These are phyloP conservation scores for Tuta absoluta DNA, from an alignment of 2,888 invertebrate genomes.

Conservation along the genomic window DNA sequence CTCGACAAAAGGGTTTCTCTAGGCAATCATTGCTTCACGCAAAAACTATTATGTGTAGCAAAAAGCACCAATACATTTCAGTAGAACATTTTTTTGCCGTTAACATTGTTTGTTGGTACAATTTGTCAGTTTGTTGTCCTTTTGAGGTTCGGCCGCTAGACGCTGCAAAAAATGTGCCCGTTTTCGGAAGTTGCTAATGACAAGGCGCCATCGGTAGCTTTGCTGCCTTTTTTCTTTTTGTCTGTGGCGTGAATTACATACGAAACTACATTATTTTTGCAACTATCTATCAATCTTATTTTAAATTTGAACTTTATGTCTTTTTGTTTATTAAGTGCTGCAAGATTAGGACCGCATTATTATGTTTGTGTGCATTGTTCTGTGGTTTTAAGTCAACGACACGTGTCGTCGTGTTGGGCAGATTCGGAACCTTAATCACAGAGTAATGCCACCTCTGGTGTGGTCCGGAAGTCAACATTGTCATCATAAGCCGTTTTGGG, in stretches of 20 bases:
- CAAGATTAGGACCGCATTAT: slow-evolving; percentile 34
- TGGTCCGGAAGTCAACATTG: slow-evolving; percentile 75
- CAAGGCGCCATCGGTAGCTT: slow-evolving; percentile 76
- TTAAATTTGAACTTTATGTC: slow-evolving; percentile 41
- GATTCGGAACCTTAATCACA: slow-evolving; percentile 60
- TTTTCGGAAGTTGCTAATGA: slow-evolving; percentile 78
- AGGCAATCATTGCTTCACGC: slow-evolving; percentile 52
- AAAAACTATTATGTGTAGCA: slow-evolving; percentile 54
- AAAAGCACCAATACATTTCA: slow-evolving; percentile 50
- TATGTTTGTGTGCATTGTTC: slow-evolving; percentile 42
- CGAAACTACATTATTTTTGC: slow-evolving; percentile 41
- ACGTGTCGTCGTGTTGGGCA: slow-evolving; percentile 55
- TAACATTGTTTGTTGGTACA: slow-evolving; percentile 68
- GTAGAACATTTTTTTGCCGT: slow-evolving; percentile 48
- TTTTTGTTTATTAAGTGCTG: slow-evolving; percentile 17
- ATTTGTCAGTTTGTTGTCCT: slow-evolving; percentile 77
- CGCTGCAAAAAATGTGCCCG: slow-evolving; percentile 60
- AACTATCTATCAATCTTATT: slow-evolving; percentile 29
- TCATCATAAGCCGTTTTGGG: slow-evolving; percentile 58
- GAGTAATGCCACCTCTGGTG: slow-evolving; percentile 54
- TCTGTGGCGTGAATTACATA: slow-evolving; percentile 58
- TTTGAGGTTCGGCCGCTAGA: slow-evolving; percentile 65
- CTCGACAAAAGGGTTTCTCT: slow-evolving; percentile 48
- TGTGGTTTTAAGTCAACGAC: slow-evolving; percentile 58
- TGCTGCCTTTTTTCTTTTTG: slow-evolving; percentile 54